phyloP scores from a whole-genome alignment of 2,797 vertebrate species.

The Glyptemys insculpta region DNA sequence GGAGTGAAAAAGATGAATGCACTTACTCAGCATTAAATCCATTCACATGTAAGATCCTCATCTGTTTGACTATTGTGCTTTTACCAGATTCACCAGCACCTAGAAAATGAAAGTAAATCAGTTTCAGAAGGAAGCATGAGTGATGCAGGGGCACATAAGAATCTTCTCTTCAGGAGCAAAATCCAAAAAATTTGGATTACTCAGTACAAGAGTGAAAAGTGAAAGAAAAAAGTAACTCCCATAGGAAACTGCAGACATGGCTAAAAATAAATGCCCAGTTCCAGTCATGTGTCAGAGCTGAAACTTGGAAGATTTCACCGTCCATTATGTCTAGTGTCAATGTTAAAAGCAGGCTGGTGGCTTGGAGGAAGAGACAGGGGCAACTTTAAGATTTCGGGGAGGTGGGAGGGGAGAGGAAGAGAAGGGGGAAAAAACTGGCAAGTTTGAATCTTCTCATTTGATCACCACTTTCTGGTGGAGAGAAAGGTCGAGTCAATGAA shows the following conservation, averaged over 20 bases:
- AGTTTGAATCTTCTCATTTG: conserved; percentile 13
- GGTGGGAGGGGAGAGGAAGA: not conserved
- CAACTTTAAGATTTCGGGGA: conserved; percentile 31
- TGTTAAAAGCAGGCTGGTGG: conserved; percentile 60
- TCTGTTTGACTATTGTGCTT: conserved; percentile 99
- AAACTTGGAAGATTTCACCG: conserved; percentile 77
- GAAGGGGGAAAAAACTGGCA: not conserved
- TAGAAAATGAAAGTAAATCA: conserved; percentile 84
- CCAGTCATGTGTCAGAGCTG: conserved; percentile 70
- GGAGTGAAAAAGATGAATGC: conserved; percentile 59
- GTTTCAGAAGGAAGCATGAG: conserved; percentile 75
- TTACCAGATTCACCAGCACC: conserved; percentile 99
- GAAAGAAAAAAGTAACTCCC: conserved; percentile 74
- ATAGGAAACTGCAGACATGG: conserved; percentile 76
- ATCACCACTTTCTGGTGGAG: not conserved
- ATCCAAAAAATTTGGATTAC: conserved; percentile 44
- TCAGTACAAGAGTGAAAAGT: conserved; percentile 62
- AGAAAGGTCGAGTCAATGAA: not conserved
- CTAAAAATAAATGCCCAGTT: conserved; percentile 78
- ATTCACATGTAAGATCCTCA: conserved; percentile 98
- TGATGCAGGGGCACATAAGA: conserved; percentile 26
- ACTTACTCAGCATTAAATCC: conserved; percentile 99
- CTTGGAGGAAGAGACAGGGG: conserved; percentile 37
- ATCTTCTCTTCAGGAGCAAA: conserved; percentile 35
- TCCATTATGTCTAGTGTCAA: conserved; percentile 64